Evolutionary conservation across 1,140 invertebrate species (phyloP), one percentile per base, ranked within the genome.

Genomic region (Zaprionus tsacasi): DNA sequence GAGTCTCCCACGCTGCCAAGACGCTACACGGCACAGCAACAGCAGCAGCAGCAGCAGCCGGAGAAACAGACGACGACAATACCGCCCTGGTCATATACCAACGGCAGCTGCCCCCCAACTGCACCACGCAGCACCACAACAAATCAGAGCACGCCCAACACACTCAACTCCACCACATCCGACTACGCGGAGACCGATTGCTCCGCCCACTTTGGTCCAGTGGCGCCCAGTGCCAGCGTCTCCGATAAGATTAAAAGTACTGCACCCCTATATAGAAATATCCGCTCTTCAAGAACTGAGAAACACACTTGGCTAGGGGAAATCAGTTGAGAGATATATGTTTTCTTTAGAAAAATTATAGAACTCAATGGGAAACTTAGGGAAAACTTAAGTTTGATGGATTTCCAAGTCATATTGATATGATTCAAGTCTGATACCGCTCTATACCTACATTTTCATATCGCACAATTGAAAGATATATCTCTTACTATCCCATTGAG

Each of bases 1-100:
- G 96, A 97, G 78, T 95, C 95, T 79, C 95, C 95, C 70, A 93
- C 95, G 80, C 92, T 96, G 85, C 93, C 94, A 27, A 93, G 95
- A 36, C 93, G 92, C 81, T 92, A 91, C 72, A 83, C 81, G 68
- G 78, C 80, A 7, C 63, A 64, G 48, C 88, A 88, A n/a, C 78
- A 82, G 2, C 70, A 69, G 2, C 68, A 81, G 0, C 63, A 55
- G n/a, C 79, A 73, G n/a, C 76, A 69, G 13, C 1, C 21, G 21
- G 11, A 38, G 36, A 35, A 70, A 15, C 68, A 50, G 21, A 63
- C 80, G 55, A 69, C 74, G n/a, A 80, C 80, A 45, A 69, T 55
- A 70, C 80, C 89, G 36, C 80, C 91, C 15, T 91, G 90, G 79
- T 82, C 85, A 0, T 76, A 70, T 11, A 66, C 59, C 10, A 89